phyloP scores from a whole-genome alignment of 1,140 invertebrate species.

The Zophobas morio region DNA sequence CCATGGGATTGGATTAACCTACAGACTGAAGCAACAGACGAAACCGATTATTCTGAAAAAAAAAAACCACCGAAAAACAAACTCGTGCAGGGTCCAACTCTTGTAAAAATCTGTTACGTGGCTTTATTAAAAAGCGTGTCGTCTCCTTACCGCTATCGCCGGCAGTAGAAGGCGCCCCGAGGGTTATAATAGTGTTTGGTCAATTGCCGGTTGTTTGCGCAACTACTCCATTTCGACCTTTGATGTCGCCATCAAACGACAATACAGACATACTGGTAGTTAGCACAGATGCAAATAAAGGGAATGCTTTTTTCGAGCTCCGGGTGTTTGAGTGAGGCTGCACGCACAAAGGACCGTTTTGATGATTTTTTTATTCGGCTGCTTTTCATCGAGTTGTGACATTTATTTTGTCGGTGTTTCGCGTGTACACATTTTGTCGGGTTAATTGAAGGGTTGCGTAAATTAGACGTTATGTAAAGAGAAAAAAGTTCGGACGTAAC shows the following conservation, averaged over 20 bases:
- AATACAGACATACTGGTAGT: constrained; percentile 46
- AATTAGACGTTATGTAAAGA: not conserved
- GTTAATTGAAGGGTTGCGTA: constrained; percentile 16
- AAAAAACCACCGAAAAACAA: not conserved
- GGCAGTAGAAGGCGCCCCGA: constrained; percentile 24
- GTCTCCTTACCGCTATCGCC: constrained; percentile 12
- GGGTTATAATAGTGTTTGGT: constrained; percentile 46
- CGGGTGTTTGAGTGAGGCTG: constrained; percentile 10
- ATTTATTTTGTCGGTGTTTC: constrained; percentile 21
- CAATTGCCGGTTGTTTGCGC: constrained; percentile 39
- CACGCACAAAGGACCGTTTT: constrained; percentile 32
- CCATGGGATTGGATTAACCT: not conserved
- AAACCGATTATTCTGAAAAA: not conserved
- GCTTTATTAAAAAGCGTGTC: constrained; percentile 15
- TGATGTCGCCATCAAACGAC: constrained; percentile 48
- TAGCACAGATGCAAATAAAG: constrained; percentile 45
- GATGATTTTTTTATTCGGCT: constrained; percentile 28
- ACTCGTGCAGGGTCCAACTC: not conserved
- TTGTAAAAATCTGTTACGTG: constrained; percentile 9
- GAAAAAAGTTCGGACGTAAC: not conserved
- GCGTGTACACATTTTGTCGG: constrained; percentile 19
- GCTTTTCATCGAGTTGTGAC: constrained; percentile 31
- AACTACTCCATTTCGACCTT: constrained; percentile 44
- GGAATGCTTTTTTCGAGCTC: constrained; percentile 18
- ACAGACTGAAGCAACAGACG: too few species aligned